Evolutionary conservation across 1,140 invertebrate species (phyloP).

Genomic region (Drosophila ananassae): DNA sequence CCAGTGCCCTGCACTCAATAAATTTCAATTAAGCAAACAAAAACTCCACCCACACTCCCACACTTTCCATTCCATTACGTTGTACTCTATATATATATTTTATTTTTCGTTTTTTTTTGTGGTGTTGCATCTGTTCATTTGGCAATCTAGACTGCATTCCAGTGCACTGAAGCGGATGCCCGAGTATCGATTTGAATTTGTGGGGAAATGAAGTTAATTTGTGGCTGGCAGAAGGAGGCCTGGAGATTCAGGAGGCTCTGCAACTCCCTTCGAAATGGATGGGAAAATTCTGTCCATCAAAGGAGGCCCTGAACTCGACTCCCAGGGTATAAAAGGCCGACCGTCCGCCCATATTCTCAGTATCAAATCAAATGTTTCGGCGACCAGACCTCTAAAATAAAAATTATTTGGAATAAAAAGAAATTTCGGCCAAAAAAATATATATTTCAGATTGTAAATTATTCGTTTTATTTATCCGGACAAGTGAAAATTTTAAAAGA

Average conservation of each 20-base stretch:
- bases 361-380: background rate
- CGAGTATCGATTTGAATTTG: slow-evolving; percentile 19
- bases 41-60: slow-evolving; percentile 17
- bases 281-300: background rate
- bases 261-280: background rate
- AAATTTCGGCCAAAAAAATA: background rate
- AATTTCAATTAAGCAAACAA: slow-evolving; percentile 71
- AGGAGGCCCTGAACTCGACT: background rate
- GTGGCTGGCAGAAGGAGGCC: too few species aligned
- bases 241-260: too few species aligned
- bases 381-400: background rate
- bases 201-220: too few species aligned
- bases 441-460: background rate
- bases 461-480: background rate
- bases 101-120: slow-evolving; percentile 23
- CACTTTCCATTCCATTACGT: slow-evolving; percentile 24
- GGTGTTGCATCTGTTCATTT: slow-evolving; percentile 23
- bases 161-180: slow-evolving; percentile 13
- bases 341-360: background rate
- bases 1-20: slow-evolving; percentile 58
- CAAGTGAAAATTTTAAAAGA: background rate
- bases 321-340: background rate
- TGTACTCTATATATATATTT: too few species aligned
- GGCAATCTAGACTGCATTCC: slow-evolving; percentile 14
- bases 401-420: background rate